Base-by-base conservation (phyloP, 2,797 vertebrate species). In the Catostomus latipinnis region DNA sequence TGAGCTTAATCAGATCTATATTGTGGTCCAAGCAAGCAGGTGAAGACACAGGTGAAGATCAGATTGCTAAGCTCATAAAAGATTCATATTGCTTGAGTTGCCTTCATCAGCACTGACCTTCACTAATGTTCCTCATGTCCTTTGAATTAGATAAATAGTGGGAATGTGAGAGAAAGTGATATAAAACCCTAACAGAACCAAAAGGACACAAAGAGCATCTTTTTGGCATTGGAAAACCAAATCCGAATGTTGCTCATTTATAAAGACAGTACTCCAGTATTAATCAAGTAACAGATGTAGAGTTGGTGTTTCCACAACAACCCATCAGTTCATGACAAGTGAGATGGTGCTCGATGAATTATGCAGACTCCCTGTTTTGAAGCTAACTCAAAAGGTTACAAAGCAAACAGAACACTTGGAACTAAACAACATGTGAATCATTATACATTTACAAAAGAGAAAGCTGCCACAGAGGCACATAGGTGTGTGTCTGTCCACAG, bases 401-500 rank as follows among this genome's bases (percentile, higher is more conserved):
- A 68, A 52, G 76, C 93, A 93, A 94, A 94, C 6, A 89, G 93
- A 90, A 87, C 87, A 91, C 90, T 77, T 85, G 90, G 90, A 93
- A 92, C 94, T 95, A 94, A 94, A 92, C 71, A 46, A 34, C 34
- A 34, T 89, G 49, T 9, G 76, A 8, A 92, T 89, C 93, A 89
- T 89, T 88, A 93, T 87, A 87, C 74, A 87, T 82, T 86, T 78
- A 78, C 81, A 78, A 83, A 82, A 81, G 74, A 68, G 52, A 78
- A 76, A 78, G 75, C 71, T 82, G 78, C 74, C 50, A 14, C 52
- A 71, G 71, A 83, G 78, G 78, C 78, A 75, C 80, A 71, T 61
- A 74, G 61, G 63, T 70, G 84, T 78, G 79, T 48, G 74, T 76
- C 76, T 70, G 53, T 81, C 80, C 60, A 16, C 5, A 76, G 65